Evolutionary conservation across 2,888 invertebrate genomes (phyloP).

Genomic region (Tineola bisselliella): DNA sequence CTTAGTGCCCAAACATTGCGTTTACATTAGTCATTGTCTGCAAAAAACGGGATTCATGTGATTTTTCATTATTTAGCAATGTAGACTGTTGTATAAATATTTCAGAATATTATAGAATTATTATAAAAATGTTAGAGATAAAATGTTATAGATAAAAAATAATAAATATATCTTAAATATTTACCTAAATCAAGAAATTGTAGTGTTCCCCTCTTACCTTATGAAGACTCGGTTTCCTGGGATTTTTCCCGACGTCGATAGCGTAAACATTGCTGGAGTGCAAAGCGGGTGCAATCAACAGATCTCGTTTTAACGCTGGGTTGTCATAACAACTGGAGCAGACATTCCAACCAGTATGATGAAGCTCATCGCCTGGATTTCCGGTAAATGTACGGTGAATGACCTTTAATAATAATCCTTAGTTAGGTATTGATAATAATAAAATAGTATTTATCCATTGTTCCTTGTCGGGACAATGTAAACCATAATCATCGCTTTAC

Average conservation of each 20-base stretch:
- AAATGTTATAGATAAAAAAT: no score
- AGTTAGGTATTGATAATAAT: background rate
- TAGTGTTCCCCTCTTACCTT: conserved; percentile 64
- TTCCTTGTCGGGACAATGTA: no score
- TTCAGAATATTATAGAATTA: no score
- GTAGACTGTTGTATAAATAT: no score
- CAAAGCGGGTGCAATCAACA: conserved; percentile 84
- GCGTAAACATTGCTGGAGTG: conserved; percentile 85
- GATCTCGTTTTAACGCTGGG: conserved; percentile 72
- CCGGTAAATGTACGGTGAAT: conserved; percentile 86
- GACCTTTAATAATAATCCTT: conserved; percentile 66
- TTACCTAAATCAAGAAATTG: background rate
- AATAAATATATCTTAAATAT: background rate
- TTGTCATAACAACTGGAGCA: conserved; percentile 89
- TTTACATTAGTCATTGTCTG: background rate
- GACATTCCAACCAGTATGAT: conserved; percentile 97
- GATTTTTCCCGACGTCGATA: conserved; percentile 80
- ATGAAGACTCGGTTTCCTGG: conserved; percentile 75
- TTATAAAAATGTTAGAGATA: no score
- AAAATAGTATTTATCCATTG: no score
- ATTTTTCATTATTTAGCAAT: no score
- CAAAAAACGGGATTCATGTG: background rate
- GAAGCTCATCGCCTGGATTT: conserved; percentile 84
- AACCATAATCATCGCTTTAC: no score
- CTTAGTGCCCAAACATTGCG: background rate